Evolutionary conservation across 2,888 invertebrate genomes (phyloP), one percentile per base, ranked within the genome.

Genomic region (Pherbina coryleti): DNA sequence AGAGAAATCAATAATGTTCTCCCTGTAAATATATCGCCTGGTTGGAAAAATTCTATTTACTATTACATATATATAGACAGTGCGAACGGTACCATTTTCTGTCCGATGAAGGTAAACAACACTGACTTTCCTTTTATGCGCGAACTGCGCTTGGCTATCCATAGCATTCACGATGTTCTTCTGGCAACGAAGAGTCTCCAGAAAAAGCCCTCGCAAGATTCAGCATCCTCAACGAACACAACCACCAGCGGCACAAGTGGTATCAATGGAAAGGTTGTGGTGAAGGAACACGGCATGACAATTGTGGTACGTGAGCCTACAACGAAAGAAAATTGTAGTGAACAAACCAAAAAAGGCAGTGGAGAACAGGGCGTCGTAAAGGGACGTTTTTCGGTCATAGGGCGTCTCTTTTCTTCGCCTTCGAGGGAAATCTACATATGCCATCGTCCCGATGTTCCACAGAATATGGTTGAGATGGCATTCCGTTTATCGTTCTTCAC

Each of bases 381-480:
- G 60, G 81, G 82, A 17, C 81, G 81, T 9, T 84, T 86, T 71
- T 83, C 85, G 9, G 85, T 85, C 90, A 92, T 83, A 90, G 94
- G 95, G 22, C 91, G 97, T 53, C 90, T 96, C 5, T 95, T 96
- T 87, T 93, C 93, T 74, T 92, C 93, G 76, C 96, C 96, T 0
- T 92, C 93, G 0, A 92, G 94, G 82, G 97, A 97, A 87, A 90
- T 97, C 14, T 98, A 96, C 86, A 92, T 97, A 60, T 97, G 97
- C 88, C 96, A 96, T 89, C 94, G 95, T 83, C 96, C 97, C 80
- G 93, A 94, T 34, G 92, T 95, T 17, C 96, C 97, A 0, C 97
- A 97, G 89, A 97, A 96, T 90, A 91, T 97, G 83, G 93, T 97
- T 0, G 97, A 98, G 91, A 92, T 97, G 84, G 96, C 97, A 7